Percentiles rank a stretch among this genome's conserved stretches.
Evolutionary conservation across 37 sponge, comb jelly and placozoan species (phyloP).

Genomic region (Crambe crambe): DNA sequence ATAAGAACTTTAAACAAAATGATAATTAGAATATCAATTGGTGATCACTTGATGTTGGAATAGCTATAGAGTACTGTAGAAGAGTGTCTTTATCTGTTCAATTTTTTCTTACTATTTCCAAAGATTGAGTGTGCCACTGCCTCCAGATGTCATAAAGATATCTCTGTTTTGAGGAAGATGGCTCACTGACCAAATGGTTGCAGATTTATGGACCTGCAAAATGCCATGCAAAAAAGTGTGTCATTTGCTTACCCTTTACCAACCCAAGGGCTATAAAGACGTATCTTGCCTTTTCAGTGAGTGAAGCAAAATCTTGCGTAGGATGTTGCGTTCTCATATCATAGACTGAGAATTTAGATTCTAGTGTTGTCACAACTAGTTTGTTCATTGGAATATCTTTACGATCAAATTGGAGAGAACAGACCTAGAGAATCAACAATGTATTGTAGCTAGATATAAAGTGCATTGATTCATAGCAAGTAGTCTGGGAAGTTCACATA

Average conservation of each 20-base stretch:
- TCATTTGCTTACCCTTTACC: neutral
- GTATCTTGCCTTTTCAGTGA: conserved; percentile 89
- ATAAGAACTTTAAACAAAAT: conserved; percentile 73
- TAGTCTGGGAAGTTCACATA: too few relatives aligned
- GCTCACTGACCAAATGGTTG: conserved; percentile 93
- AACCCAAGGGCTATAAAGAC: too few relatives aligned
- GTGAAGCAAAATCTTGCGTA: conserved; percentile 87
- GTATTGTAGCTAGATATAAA: too few relatives aligned
- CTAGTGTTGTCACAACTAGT: conserved; percentile 90
- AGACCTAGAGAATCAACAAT: conserved; percentile 65
- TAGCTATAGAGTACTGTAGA: neutral
- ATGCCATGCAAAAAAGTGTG: neutral
- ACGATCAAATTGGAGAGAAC: conserved; percentile 94
- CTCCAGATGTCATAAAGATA: conserved; percentile 92
- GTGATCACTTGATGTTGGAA: neutral
- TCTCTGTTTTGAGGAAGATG: conserved; percentile 99
- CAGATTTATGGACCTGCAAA: conserved; percentile 72
- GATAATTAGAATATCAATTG: neutral
- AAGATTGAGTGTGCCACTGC: conserved; percentile 81
- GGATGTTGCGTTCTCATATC: conserved; percentile 93
- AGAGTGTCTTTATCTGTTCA: too few relatives aligned
- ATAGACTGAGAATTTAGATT: conserved; percentile 80
- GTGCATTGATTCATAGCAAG: too few relatives aligned
- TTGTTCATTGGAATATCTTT: conserved; percentile 98
- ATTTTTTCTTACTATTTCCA: conserved; percentile 95